Base-by-base conservation (phyloP, 1,140 invertebrate species). In the Psix sp. region DNA sequence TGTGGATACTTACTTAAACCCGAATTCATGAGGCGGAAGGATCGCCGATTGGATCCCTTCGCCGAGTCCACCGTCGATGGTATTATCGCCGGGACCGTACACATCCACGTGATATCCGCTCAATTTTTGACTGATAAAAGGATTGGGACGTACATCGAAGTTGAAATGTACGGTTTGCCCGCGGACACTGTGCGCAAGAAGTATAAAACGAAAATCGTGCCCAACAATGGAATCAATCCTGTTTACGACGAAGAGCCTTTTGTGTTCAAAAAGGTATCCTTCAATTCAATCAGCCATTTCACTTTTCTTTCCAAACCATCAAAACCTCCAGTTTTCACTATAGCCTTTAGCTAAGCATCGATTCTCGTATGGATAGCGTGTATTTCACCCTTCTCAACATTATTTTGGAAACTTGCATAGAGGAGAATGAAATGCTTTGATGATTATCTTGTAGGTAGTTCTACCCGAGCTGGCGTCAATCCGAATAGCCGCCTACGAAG, bases 21-120 rank as follows among this genome's bases (percentile, higher is more conserved):
- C 0, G 98, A 99, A 86, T 99, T 99, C 81, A 99, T 99, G 97
- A 89, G 98, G 36, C 89, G 98, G 48, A 94, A 94, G 62, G 98
- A 99, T 87, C 89, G 96, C 1, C 92, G 93, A 5, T 93, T 99
- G 78, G 98, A 99, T 90, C 98, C 98, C 1, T 99, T 99, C 85
- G 98, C 98, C 1, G 98, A 99, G 87, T 97, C 96, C 46, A 98
- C 96, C 6, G 97, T 99, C 3, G 98, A 99, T 88, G 98, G 98
- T 52, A 99, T 99, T 49, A 99, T 99, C 78, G 98, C 98, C 10
- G 98, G 97, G 10, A 96, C 95, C 5, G 95, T 99, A 48, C 93
- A 94, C 43, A 95, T 99, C 29, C 93, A 94, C 60, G 95, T 97
- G 7, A 90, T 94, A 74, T 94, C 93, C 0, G 93, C 95, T 0